Conservation (phyloP, 2,113 vertebrate genomes). For the Trichomycterus rosablanca region DNA sequence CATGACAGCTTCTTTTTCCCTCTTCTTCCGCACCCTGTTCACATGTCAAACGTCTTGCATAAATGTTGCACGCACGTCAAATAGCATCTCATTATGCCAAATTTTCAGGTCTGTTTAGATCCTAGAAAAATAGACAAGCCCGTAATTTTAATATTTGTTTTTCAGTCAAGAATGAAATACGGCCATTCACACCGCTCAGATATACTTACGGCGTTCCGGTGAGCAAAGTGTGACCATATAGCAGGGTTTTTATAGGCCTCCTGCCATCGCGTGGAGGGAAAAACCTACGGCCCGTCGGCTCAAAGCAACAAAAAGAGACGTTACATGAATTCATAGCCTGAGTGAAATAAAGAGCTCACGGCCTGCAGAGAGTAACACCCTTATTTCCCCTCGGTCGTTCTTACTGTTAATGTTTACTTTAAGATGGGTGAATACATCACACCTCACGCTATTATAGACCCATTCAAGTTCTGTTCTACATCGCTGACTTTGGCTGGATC, state of each 20-base stretch:
- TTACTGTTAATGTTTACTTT: conserved; percentile 54
- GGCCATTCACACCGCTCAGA: conserved; percentile 22
- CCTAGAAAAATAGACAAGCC: conserved; percentile 27
- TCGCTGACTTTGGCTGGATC: conserved; percentile 47
- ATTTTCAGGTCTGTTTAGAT: conserved; percentile 30
- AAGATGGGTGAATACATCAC: conserved; percentile 47
- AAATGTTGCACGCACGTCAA: conserved; percentile 54
- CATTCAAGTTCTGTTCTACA: conserved; percentile 49
- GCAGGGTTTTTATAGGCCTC: conserved; percentile 31
- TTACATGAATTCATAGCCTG: conserved; percentile 25
- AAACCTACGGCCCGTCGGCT: conserved; percentile 17
- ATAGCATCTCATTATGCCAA: conserved; percentile 42
- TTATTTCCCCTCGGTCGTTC: conserved; percentile 32
- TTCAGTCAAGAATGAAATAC: conserved; percentile 29
- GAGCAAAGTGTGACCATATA: conserved; percentile 41
- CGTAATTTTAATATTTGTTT: conserved; percentile 21
- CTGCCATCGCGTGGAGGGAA: conserved; percentile 12
- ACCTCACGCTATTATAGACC: conserved; percentile 39
- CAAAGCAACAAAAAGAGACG: conserved; percentile 32
- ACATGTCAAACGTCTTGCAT: conserved; percentile 61
- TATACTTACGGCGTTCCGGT: conserved; percentile 35
- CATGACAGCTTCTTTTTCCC: conserved; percentile 54
- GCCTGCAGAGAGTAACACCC: conserved; percentile 35
- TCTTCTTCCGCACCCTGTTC: conserved; percentile 45
- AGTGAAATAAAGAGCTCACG: conserved; percentile 38